Percentiles rank a stretch among this genome's conserved stretches.
Conservation (phyloP, 2,888 invertebrate genomes). For the Stenoptilia bipunctidactyla region DNA sequence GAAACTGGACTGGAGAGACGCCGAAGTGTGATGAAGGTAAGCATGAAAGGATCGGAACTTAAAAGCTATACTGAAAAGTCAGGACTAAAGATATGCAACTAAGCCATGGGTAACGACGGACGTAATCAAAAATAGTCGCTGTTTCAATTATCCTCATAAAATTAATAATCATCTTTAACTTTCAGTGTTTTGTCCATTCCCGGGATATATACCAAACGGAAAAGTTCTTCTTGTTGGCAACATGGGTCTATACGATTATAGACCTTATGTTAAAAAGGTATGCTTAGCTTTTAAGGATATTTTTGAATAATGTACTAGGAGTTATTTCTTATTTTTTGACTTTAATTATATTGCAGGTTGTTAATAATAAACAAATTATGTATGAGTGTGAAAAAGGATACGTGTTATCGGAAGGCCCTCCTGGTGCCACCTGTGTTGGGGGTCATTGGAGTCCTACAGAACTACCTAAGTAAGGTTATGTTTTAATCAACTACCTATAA, state of each 20-base stretch:
- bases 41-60: too few relatives aligned
- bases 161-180: too few relatives aligned
- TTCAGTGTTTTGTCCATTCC: slow-evolving; percentile 91
- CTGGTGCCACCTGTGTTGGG: slow-evolving; percentile 94
- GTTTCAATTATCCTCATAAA: too few relatives aligned
- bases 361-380: slow-evolving; percentile 95
- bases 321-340: neutral
- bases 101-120: too few relatives aligned
- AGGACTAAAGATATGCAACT: too few relatives aligned
- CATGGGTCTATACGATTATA: slow-evolving; percentile 95
- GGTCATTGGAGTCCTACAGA: slow-evolving; percentile 94
- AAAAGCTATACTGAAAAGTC: too few relatives aligned
- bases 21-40: slow-evolving; percentile 88
- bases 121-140: too few relatives aligned
- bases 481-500: neutral
- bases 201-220: slow-evolving; percentile 90
- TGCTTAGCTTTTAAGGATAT: slow-evolving; percentile 11
- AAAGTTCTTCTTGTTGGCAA: slow-evolving; percentile 93
- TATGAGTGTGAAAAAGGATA: slow-evolving; percentile 96
- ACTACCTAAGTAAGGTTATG: slow-evolving; percentile 75
- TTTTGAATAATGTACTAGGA: too few relatives aligned
- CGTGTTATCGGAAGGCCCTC: slow-evolving; percentile 87
- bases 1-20: slow-evolving; percentile 92
- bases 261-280: slow-evolving; percentile 92
- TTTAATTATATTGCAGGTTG: slow-evolving; percentile 56